Evolutionary conservation across 2,113 vertebrate species (phyloP).

Genomic region (Holacanthus passer): DNA sequence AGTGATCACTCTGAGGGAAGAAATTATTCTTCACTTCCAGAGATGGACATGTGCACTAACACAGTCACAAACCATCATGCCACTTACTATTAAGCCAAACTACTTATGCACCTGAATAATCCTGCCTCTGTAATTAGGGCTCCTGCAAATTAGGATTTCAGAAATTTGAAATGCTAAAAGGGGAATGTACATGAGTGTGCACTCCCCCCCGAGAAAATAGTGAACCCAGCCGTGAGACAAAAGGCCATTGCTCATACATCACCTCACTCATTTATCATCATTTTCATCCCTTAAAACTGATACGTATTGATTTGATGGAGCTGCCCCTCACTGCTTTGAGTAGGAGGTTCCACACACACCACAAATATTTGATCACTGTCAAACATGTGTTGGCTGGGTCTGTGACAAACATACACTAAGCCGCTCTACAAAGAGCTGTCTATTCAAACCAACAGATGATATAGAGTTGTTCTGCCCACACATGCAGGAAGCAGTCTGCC

Average conservation of each 20-base stretch:
- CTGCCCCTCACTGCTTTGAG: constrained; percentile 68
- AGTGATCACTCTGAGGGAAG: constrained; percentile 56
- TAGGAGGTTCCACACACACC: constrained; percentile 66
- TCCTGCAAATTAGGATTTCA: constrained; percentile 60
- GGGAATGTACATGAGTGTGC: constrained; percentile 31
- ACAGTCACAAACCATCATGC: constrained; percentile 58
- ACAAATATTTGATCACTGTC: constrained; percentile 79
- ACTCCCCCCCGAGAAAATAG: constrained; percentile 15
- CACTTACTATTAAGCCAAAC: constrained; percentile 61
- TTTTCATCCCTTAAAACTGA: constrained; percentile 69
- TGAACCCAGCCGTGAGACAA: constrained; percentile 19
- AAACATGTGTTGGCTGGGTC: constrained; percentile 71
- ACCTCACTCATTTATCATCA: constrained; percentile 69
- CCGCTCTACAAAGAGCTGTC: constrained; percentile 63
- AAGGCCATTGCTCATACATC: constrained; percentile 56
- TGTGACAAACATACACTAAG: constrained; percentile 72
- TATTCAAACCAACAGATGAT: constrained; percentile 74
- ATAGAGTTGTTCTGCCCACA: constrained; percentile 76
- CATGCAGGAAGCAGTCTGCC: constrained; percentile 73
- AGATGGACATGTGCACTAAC: constrained; percentile 66
- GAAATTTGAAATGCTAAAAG: constrained; percentile 42
- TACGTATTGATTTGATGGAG: constrained; percentile 66
- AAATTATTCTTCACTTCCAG: constrained; percentile 58
- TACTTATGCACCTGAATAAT: constrained; percentile 53
- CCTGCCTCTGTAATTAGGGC: constrained; percentile 50